Evolutionary conservation across 2,888 invertebrate species (phyloP).

Genomic region (Eueremaeus valkanovi): DNA sequence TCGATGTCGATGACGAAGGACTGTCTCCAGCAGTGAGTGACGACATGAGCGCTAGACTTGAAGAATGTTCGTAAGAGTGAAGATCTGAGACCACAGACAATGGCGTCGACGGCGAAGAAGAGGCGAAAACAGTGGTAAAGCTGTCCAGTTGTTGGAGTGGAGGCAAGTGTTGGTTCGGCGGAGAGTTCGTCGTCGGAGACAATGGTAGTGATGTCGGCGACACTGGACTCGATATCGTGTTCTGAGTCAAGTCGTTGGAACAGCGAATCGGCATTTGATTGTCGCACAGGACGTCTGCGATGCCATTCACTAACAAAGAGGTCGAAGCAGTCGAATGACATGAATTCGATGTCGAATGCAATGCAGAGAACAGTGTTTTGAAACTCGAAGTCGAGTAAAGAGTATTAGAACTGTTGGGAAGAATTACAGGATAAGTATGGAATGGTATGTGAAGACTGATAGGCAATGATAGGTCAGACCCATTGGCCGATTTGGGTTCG

Average conservation of each 20-base stretch:
- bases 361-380: background rate
- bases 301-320: constrained; percentile 18
- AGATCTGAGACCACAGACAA: constrained; percentile 22
- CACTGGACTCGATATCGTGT: background rate
- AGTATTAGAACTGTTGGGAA: background rate
- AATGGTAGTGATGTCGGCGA: constrained; percentile 37
- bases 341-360: background rate
- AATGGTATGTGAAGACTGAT: background rate
- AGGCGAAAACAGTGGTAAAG: constrained; percentile 47
- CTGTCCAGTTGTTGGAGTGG: constrained; percentile 45
- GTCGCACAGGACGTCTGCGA: background rate
- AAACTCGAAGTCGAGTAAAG: constrained; percentile 9
- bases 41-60: background rate
- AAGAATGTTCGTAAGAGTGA: constrained; percentile 19
- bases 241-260: background rate
- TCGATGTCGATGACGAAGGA: background rate
- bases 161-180: constrained; percentile 40
- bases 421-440: background rate
- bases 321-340: background rate
- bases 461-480: no score
- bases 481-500: constrained; percentile 40
- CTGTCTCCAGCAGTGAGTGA: background rate
- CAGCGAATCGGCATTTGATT: background rate
- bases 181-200: constrained; percentile 39
- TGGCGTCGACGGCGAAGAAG: constrained; percentile 37